Evolutionary conservation across 1,140 invertebrate genomes (phyloP), one percentile per base, ranked within the genome.

Genomic region (Oppia nitens): DNA sequence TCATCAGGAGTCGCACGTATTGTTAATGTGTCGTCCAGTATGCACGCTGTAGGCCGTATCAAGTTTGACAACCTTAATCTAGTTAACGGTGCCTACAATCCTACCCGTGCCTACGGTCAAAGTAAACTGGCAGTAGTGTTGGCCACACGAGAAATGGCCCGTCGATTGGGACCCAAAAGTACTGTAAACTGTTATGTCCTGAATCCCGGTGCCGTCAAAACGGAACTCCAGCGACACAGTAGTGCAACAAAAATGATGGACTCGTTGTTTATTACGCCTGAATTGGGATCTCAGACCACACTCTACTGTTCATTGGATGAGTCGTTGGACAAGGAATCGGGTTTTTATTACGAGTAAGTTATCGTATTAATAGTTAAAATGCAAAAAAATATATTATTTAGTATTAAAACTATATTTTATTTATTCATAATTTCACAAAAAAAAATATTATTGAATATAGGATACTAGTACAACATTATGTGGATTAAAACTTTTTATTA

Each of bases 51-150:
- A 2, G 61, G 59, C 17, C 6, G 20, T 26, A 61, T 61, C 14
- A 47, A 53, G 45, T 51, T 58, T 21, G 29, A 52, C 23, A 47
- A 61, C 29, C 20, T 61, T 12, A 61, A 61, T 52, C 24, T 54
- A 27, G 53, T 57, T 11, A 54, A 60, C 9, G 25, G 32, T 9
- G 29, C 23, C 20, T 66, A 65, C 51, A 25, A 47, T 6, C 40
- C 59, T n/a, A 0, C 50, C 1, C 1, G 70, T 32, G 85, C 85
- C 14, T 95, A 93, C 72, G 76, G 76, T 60, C 84, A 90, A 1
- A 87, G 86, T 0, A 95, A 95, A 70, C 83, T 87, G 64, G 85
- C 85, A 0, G 88, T 90, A 65, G 84, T 94, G 60, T 79, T 85
- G 20, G 93, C 92, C 68, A 83, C 84, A 0, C 75, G 78, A 49